Percentiles rank a stretch among this genome's conserved stretches.
Conservation (phyloP, 2,797 vertebrate species). For the Trachops cirrhosus region DNA sequence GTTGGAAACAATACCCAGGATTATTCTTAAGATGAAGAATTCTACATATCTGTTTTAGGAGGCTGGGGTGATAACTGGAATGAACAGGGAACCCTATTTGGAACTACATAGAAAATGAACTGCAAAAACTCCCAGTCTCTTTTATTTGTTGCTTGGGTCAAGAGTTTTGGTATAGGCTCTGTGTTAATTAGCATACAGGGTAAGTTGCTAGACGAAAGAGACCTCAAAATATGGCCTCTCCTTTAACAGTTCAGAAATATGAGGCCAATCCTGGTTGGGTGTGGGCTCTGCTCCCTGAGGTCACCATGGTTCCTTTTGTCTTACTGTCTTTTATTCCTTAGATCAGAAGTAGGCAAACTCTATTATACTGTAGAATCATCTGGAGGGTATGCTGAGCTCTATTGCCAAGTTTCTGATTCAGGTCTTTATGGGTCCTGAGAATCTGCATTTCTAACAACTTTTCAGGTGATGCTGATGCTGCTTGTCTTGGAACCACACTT, state of each 20-base stretch:
- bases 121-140: neutral
- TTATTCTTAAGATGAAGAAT: conserved; percentile 26
- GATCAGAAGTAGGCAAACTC: neutral
- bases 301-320: neutral
- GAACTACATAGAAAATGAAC: neutral
- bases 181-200: conserved; percentile 6
- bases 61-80: neutral
- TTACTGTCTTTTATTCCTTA: neutral
- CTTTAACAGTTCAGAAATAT: neutral
- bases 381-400: neutral
- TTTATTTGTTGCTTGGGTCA: conserved; percentile 19
- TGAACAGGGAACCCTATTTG: neutral
- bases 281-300: neutral
- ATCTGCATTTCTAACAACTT: neutral
- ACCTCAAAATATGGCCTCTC: neutral
- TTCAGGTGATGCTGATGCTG: neutral
- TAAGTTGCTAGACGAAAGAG: conserved; percentile 25
- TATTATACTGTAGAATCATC: neutral
- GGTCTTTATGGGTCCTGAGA: neutral
- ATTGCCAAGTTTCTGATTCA: neutral
- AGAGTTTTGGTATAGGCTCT: conserved; percentile 9
- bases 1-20: neutral
- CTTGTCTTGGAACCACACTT: neutral
- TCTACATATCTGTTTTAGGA: neutral
- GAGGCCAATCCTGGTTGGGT: neutral